Conservation (phyloP, 2,888 invertebrate species). For the Globia sparganii region DNA sequence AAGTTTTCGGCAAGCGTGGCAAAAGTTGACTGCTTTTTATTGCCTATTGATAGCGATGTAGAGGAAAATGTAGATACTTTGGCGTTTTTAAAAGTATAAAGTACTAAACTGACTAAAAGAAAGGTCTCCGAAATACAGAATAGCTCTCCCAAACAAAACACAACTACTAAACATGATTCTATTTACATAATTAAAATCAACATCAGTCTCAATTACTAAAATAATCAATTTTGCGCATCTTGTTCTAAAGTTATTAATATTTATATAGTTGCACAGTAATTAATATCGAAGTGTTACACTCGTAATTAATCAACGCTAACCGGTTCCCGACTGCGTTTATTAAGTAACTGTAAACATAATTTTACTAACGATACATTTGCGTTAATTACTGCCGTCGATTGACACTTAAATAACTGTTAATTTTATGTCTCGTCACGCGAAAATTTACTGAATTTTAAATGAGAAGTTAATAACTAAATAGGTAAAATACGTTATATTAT, state of each 20-base stretch:
- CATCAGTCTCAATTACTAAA: background rate
- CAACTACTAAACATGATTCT: background rate
- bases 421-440: conserved; percentile 1
- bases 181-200: background rate
- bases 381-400: conserved; percentile 36
- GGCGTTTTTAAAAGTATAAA: background rate
- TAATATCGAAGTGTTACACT: conserved; percentile 32
- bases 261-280: conserved; percentile 29
- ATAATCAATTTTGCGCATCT: conserved; percentile 22
- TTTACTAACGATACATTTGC: conserved; percentile 51
- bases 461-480: background rate
- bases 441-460: background rate
- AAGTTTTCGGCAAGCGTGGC: conserved; percentile 3
- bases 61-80: background rate
- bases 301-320: conserved; percentile 51
- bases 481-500: background rate
- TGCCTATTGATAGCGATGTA: no score
- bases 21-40: background rate
- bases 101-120: background rate
- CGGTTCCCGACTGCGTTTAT: conserved; percentile 39
- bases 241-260: conserved; percentile 10
- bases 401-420: conserved; percentile 33
- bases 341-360: conserved; percentile 57
- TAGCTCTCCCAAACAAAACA: background rate
- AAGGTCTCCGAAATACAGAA: background rate